Evolutionary conservation across 2,113 vertebrate genomes (phyloP), one percentile per base, ranked within the genome.

Genomic region (Perca flavescens): DNA sequence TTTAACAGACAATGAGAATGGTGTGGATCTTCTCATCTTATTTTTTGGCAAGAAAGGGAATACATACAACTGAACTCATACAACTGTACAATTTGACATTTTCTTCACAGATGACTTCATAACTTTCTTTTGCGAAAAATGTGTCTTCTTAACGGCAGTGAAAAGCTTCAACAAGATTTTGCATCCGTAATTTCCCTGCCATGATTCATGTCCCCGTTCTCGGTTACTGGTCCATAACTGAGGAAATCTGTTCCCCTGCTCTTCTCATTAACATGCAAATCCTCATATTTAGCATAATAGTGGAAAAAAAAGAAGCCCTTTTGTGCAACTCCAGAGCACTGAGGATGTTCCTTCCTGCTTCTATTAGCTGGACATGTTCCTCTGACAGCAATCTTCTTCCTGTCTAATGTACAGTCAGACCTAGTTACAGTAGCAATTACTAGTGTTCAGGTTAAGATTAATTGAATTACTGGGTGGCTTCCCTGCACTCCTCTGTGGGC

Each of bases 191-290:
- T 69, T 72, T 74, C 49, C 5, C 34, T 13, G 17, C 62, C 46
- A 19, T 10, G 86, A 91, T 95, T 95, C 86, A 96, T 96, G 95
- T 93, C 94, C 94, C 92, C 91, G 56, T 65, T 88, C 56, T 73
- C 53, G 67, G 49, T 50, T 31, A 40, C 11, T 76, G 63, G 91
- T 95, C 95, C 82, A 94, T 36, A 95, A 94, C 19, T 90, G 96
- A 96, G 95, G 92, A 93, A 88, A 94, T 96, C 94, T 94, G 93
- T 92, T 95, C 94, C 12, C 93, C 92, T n/a, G 77, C 82, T 83
- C 50, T 84, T 94, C 95, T 96, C 95, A 96, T 97, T 96, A 96
- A 94, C 95, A 97, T 97, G 95, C 92, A 96, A 96, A 97, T 96
- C 91, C 74, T 86, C 93, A 85, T 94, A 93, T 93, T 93, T 86